A percentile compares a stretch with the other conserved stretches of the same genome.
Conservation (phyloP, 92 coral and sea anemone species). For the Porites evermanni region DNA sequence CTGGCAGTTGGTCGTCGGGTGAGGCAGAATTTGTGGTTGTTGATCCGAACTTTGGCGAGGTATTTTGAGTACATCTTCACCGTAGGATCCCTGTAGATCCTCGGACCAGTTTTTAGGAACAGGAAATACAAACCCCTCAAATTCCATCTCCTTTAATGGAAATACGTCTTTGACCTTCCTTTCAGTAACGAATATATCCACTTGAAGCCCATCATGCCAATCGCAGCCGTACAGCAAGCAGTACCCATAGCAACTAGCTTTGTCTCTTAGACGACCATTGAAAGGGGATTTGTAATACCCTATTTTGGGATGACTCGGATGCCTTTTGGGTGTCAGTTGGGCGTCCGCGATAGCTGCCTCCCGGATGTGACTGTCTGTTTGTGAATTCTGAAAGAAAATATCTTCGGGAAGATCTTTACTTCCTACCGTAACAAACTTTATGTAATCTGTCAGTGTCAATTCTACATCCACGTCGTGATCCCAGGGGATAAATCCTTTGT, state of each 20-base stretch:
- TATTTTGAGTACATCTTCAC: constrained; percentile 34
- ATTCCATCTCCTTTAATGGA: constrained; percentile 60
- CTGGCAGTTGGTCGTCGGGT: constrained; percentile 60
- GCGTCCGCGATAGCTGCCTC: not conserved
- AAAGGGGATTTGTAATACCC: constrained; percentile 45
- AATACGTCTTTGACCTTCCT: constrained; percentile 23
- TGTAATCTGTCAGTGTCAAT: constrained; percentile 57
- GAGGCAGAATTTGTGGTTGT: constrained; percentile 43
- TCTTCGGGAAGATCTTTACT: constrained; percentile 58
- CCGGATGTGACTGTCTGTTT: constrained; percentile 42
- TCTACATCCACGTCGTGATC: constrained; percentile 71
- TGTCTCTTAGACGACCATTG: constrained; percentile 69
- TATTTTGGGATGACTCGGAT: constrained; percentile 28
- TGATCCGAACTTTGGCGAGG: constrained; percentile 19
- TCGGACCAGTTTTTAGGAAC: constrained; percentile 68
- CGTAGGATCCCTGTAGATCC: constrained; percentile 30
- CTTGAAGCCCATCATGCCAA: constrained; percentile 79
- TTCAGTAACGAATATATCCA: constrained; percentile 65
- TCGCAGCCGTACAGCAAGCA: constrained; percentile 57
- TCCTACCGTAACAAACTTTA: constrained; percentile 51
- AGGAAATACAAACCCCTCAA: constrained; percentile 72
- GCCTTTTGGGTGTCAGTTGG: not conserved
- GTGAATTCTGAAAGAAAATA: constrained; percentile 66
- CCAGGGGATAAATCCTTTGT: constrained; percentile 74
- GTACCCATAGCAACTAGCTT: constrained; percentile 56